Percentiles rank a stretch among this genome's conserved stretches.
phyloP scores from a whole-genome alignment of 2,797 vertebrate genomes.

The Antrozous pallidus region DNA sequence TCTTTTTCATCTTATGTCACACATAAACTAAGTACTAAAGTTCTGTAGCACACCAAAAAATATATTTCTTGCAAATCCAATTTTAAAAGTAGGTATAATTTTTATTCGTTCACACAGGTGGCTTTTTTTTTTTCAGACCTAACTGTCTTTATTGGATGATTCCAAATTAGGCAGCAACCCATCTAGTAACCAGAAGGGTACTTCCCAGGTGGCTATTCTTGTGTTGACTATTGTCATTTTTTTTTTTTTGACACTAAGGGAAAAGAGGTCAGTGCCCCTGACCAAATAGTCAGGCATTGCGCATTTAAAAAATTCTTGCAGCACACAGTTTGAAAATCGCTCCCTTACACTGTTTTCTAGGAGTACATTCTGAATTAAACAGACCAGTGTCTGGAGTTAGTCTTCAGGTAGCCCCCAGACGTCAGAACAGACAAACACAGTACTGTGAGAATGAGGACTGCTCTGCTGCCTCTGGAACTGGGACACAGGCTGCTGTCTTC shows the following conservation, averaged over 20 bases:
- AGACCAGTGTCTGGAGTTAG: background rate
- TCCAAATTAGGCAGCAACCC: no score
- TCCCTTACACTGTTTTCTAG: background rate
- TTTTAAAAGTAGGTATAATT: background rate
- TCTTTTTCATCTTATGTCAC: background rate
- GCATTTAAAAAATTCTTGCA: background rate
- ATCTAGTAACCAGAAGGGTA: no score
- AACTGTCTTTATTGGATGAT: no score
- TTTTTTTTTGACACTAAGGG: background rate
- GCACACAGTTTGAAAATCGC: background rate
- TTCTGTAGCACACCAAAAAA: background rate
- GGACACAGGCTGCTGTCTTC: background rate
- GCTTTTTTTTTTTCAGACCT: no score
- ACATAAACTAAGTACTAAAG: background rate
- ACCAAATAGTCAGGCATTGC: background rate
- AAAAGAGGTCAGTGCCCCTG: background rate
- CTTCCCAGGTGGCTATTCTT: background rate
- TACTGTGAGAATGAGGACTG: background rate
- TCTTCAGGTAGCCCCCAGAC: background rate
- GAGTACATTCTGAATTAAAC: background rate
- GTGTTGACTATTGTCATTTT: background rate
- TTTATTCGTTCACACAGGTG: background rate
- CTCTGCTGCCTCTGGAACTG: background rate
- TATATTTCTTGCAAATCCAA: background rate
- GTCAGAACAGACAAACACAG: background rate